Percentiles rank a stretch among this genome's conserved stretches.
phyloP scores from a whole-genome alignment of 2,797 vertebrate genomes.

The Acrossocheilus fasciatus region DNA sequence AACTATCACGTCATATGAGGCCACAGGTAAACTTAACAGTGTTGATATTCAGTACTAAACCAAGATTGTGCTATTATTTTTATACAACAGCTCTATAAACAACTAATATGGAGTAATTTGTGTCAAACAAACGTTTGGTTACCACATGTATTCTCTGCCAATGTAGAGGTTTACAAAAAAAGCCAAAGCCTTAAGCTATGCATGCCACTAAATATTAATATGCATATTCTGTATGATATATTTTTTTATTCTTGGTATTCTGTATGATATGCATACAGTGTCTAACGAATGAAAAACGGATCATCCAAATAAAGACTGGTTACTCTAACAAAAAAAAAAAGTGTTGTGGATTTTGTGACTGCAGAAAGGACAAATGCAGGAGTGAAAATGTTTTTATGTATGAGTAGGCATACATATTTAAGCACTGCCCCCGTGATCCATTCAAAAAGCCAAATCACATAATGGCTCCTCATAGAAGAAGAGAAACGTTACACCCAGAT shows the following conservation, averaged over 20 bases:
- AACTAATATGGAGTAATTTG: not conserved
- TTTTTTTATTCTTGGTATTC: not conserved
- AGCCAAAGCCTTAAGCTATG: not conserved
- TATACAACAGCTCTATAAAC: not conserved
- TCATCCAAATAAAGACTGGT: not conserved
- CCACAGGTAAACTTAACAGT: not conserved
- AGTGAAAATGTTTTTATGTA: constrained; percentile 29
- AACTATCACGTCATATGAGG: not conserved
- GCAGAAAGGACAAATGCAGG: constrained; percentile 27
- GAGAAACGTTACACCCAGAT: constrained; percentile 78
- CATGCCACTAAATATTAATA: not conserved
- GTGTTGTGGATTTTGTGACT: not conserved
- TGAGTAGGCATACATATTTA: constrained; percentile 36
- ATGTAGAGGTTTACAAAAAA: not conserved
- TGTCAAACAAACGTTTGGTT: not conserved
- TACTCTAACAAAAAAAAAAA: not conserved
- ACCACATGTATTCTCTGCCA: not conserved
- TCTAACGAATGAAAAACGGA: not conserved
- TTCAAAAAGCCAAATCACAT: constrained; percentile 70
- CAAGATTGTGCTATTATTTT: not conserved
- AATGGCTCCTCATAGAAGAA: constrained; percentile 77
- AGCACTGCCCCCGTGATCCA: constrained; percentile 67
- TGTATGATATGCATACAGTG: not conserved
- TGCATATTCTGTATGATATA: not conserved
- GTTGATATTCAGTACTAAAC: not conserved